Evolutionary conservation across 1,140 invertebrate genomes (phyloP).

Genomic region (Venturia canescens): DNA sequence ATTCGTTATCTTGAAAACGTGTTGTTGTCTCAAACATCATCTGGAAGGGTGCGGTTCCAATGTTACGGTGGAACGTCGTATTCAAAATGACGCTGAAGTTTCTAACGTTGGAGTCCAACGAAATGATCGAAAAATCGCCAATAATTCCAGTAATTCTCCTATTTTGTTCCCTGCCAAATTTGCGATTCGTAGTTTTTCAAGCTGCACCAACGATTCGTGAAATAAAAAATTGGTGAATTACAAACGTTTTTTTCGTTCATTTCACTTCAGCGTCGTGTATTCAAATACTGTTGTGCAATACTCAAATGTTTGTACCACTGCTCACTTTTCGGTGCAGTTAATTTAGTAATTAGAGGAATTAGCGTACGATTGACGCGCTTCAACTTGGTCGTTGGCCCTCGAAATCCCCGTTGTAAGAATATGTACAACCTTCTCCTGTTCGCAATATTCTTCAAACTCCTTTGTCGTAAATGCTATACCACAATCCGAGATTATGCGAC

Average conservation of each 20-base stretch:
- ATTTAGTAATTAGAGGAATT: neutral
- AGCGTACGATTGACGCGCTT: neutral
- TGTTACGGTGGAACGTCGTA: neutral
- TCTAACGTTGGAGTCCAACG: too few relatives aligned
- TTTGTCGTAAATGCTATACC: neutral
- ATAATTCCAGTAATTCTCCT: too few relatives aligned
- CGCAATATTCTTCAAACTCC: neutral
- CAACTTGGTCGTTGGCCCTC: neutral
- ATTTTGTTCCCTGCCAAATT: too few relatives aligned
- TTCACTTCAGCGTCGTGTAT: too few relatives aligned
- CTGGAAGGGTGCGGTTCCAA: neutral
- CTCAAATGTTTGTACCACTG: conserved; percentile 24
- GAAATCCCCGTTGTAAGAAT: neutral
- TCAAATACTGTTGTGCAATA: neutral
- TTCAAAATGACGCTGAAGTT: too few relatives aligned
- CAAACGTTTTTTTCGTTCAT: too few relatives aligned
- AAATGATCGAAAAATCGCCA: too few relatives aligned
- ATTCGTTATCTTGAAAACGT: neutral
- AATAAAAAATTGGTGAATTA: too few relatives aligned
- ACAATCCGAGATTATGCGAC: neutral
- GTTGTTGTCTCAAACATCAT: neutral
- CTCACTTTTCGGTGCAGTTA: neutral
- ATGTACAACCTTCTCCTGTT: neutral
- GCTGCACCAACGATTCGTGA: too few relatives aligned
- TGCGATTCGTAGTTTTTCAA: too few relatives aligned